Evolutionary conservation across 2,113 vertebrate species (phyloP).

Genomic region (Plecturocebus donacophilus): DNA sequence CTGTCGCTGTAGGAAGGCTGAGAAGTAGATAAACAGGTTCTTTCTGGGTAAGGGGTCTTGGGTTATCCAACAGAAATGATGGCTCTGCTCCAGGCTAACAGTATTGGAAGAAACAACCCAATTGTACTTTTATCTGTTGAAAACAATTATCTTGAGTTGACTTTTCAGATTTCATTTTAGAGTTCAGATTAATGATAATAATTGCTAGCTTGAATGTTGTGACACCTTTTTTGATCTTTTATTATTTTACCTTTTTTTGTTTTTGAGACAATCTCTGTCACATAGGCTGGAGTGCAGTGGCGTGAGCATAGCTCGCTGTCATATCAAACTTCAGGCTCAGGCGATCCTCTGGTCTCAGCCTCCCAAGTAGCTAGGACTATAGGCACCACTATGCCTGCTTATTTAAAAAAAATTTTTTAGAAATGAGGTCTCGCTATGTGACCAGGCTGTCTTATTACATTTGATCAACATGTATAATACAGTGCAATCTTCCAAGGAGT

Average conservation of each 20-base stretch:
- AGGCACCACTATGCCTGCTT: no score
- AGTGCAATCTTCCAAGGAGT: not conserved
- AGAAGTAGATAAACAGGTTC: not conserved
- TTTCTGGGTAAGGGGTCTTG: not conserved
- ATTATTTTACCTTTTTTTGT: no score
- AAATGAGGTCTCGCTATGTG: no score
- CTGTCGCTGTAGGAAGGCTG: not conserved
- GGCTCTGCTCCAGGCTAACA: not conserved
- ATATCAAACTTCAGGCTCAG: no score
- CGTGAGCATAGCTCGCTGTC: no score
- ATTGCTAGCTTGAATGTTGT: not conserved
- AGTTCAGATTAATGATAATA: not conserved
- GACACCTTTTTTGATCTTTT: not conserved
- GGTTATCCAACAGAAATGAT: not conserved
- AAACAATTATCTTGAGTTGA: not conserved
- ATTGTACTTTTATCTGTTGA: not conserved
- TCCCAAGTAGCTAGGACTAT: no score
- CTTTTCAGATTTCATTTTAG: constrained; percentile 1
- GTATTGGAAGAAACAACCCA: not conserved
- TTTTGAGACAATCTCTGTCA: no score
- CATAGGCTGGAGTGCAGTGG: no score
- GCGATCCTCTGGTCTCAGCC: no score
- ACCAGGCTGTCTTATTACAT: not conserved
- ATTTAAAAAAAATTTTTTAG: no score
- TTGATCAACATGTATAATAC: not conserved